phyloP scores from a whole-genome alignment of 1,140 invertebrate species.

The Meloidogyne floridensis region DNA sequence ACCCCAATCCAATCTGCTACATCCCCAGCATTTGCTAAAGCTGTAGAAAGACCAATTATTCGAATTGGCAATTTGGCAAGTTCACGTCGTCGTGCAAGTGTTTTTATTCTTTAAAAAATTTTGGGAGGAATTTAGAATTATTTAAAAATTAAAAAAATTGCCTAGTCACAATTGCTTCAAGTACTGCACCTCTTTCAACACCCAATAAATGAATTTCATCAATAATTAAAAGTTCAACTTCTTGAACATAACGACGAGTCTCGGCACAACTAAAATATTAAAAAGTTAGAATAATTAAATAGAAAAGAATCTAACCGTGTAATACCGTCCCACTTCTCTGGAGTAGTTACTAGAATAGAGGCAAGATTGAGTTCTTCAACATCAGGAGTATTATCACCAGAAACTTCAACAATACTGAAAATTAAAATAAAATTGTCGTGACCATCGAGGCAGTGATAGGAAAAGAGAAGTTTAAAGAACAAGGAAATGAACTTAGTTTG shows the following conservation, averaged over 20 bases:
- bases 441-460: too few relatives aligned
- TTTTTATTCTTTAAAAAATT: conserved; percentile 71
- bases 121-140: neutral
- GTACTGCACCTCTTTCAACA: conserved; percentile 73
- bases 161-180: conserved; percentile 75
- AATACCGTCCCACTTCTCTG: conserved; percentile 99
- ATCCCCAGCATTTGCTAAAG: conserved; percentile 93
- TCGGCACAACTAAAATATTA: conserved; percentile 77
- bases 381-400: conserved; percentile 92
- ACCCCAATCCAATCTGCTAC: conserved; percentile 95
- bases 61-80: conserved; percentile 77
- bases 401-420: conserved; percentile 87
- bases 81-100: conserved; percentile 51
- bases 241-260: conserved; percentile 85
- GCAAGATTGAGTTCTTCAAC: conserved; percentile 79
- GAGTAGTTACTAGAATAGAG: conserved; percentile 94
- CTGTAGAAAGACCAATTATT: conserved; percentile 92
- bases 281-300: too few relatives aligned
- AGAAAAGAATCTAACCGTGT: conserved; percentile 71
- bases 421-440: conserved; percentile 13
- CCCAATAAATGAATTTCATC: conserved; percentile 97
- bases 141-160: conserved; percentile 61
- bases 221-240: conserved; percentile 90
- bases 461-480: too few relatives aligned
- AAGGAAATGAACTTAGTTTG: too few relatives aligned